These are phyloP conservation scores for Pristis pectinata DNA, from an alignment of 2,797 vertebrate genomes.

Conservation along the genomic window DNA sequence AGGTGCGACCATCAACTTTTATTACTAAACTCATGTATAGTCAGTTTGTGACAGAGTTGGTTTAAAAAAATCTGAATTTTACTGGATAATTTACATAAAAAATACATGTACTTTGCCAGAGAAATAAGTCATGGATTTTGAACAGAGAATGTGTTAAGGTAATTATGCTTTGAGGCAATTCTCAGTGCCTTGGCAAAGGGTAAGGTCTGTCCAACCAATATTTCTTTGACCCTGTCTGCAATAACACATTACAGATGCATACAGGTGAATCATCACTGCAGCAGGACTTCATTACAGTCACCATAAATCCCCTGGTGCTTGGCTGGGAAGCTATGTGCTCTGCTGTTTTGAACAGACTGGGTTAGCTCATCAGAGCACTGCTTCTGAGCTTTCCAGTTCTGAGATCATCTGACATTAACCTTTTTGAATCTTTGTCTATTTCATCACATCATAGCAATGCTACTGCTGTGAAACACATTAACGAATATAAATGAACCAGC, in stretches of 20 bases:
- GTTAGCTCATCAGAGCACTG: neutral
- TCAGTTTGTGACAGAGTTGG: neutral
- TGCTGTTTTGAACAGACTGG: neutral
- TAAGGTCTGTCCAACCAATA: neutral
- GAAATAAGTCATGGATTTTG: neutral
- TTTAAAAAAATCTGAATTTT: neutral
- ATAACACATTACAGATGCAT: neutral
- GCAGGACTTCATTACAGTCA: neutral
- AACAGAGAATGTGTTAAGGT: neutral
- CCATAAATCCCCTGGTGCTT: neutral
- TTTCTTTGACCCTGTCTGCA: neutral
- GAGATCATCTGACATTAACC: neutral
- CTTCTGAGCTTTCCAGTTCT: neutral
- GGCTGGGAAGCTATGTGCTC: neutral
- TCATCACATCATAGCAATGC: neutral
- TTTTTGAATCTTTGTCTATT: neutral
- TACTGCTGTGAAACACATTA: neutral
- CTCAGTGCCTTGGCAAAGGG: neutral
- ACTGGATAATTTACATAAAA: neutral
- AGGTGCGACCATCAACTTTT: neutral
- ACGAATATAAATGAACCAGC: neutral
- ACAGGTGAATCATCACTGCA: constrained; percentile 17
- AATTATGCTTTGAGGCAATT: neutral
- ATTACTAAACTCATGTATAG: neutral
- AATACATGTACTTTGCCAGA: neutral